These are phyloP conservation scores for Dromius quadrimaculatus DNA, from an alignment of 2,888 invertebrate genomes.

Conservation along the genomic window DNA sequence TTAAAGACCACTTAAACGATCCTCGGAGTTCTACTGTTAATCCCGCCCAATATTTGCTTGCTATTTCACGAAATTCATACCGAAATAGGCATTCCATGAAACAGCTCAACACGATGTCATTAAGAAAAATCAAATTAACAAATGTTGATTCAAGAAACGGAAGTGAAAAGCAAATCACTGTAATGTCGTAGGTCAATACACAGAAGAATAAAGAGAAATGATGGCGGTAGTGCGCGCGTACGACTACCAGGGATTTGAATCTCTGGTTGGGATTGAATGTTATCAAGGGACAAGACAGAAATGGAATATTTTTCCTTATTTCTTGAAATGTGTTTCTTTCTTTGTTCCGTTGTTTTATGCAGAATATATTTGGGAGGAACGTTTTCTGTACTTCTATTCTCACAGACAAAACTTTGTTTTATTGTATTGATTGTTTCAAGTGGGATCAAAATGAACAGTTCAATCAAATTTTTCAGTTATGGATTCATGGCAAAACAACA, in stretches of 20 bases:
- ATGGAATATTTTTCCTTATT: conserved; percentile 21
- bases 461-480: too few species aligned
- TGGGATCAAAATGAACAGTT: too few species aligned
- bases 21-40: conserved; percentile 11
- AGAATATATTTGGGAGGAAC: conserved; percentile 1
- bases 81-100: conserved; percentile 13
- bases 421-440: too few species aligned
- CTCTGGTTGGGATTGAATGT: conserved; percentile 3
- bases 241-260: neutral
- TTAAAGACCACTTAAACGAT: conserved; percentile 22
- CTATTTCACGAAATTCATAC: conserved; percentile 8
- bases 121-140: conserved; percentile 31
- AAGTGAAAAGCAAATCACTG: conserved; percentile 9
- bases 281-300: conserved; percentile 15
- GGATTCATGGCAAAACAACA: too few species aligned
- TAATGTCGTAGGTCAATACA: neutral
- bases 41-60: conserved; percentile 22
- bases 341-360: conserved; percentile 29
- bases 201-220: neutral
- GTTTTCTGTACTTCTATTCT: conserved; percentile 1
- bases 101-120: conserved; percentile 4
- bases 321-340: conserved; percentile 14
- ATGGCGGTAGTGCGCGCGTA: neutral
- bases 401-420: too few species aligned
- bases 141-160: conserved; percentile 20